Percentiles rank a stretch among this genome's conserved stretches.
These are phyloP conservation scores for Pipa parva DNA, from an alignment of 2,113 vertebrate species.

Conservation along the genomic window DNA sequence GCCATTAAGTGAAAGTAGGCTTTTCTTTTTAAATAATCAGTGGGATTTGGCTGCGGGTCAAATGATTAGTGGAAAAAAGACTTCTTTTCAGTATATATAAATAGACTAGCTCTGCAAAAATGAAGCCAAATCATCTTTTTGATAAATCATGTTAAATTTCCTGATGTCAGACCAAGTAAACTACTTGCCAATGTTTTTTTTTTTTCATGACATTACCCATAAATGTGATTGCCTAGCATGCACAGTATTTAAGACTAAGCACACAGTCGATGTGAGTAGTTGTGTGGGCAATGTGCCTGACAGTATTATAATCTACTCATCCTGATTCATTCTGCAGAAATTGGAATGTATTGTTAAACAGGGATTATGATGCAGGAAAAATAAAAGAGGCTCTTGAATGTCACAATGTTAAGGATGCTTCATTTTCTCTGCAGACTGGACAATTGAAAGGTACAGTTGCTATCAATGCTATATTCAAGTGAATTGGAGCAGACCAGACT, in stretches of 20 bases:
- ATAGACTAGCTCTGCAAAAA: too few relatives aligned
- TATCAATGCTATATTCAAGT: not conserved
- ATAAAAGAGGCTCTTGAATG: conserved; percentile 21
- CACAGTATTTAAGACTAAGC: not conserved
- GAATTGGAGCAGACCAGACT: conserved; percentile 1
- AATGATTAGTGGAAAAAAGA: too few relatives aligned
- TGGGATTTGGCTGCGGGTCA: too few relatives aligned
- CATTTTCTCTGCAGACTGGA: conserved; percentile 14
- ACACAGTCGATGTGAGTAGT: conserved; percentile 19
- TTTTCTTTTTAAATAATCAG: too few relatives aligned
- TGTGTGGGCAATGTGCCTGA: conserved; percentile 9
- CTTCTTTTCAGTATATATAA: too few relatives aligned
- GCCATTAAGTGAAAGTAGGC: too few relatives aligned
- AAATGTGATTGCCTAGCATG: too few relatives aligned
- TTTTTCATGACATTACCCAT: too few relatives aligned
- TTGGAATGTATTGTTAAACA: conserved; percentile 22
- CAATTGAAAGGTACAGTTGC: conserved; percentile 24
- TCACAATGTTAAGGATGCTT: conserved; percentile 22
- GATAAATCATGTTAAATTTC: too few relatives aligned
- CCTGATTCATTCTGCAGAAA: conserved; percentile 2
- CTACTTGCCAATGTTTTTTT: too few relatives aligned
- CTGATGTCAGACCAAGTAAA: too few relatives aligned
- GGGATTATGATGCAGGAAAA: conserved; percentile 19
- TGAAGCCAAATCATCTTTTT: too few relatives aligned
- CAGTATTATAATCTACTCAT: conserved; percentile 15